These are phyloP conservation scores for Phrynosoma blainvillii DNA, from an alignment of 2,113 vertebrate genomes.

Conservation along the genomic window DNA sequence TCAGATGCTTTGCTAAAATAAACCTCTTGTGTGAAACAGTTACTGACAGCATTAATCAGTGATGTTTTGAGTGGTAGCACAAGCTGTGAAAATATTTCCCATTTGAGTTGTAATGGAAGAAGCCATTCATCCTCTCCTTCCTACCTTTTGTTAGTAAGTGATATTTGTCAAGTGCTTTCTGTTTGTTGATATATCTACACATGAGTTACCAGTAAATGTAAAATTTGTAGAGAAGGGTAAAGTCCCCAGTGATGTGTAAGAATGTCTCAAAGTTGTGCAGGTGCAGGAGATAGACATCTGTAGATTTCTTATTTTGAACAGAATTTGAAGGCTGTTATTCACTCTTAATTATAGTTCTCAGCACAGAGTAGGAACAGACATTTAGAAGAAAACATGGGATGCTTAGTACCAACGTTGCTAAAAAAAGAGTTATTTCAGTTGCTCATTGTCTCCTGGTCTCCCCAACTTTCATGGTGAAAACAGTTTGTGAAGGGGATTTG, in stretches of 20 bases:
- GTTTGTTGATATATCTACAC: rapidly evolving
- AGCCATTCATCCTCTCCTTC: conserved; percentile 79
- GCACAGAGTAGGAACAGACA: neutral
- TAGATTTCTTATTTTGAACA: neutral
- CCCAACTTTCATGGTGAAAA: too few species aligned
- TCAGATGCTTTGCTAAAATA: conserved; percentile 54
- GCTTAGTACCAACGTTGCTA: neutral
- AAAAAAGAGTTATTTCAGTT: neutral
- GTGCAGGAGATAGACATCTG: neutral
- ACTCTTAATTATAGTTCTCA: neutral
- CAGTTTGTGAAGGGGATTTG: neutral
- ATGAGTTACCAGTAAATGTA: neutral
- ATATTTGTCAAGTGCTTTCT: conserved; percentile 74
- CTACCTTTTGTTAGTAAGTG: conserved; percentile 77
- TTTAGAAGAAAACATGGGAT: neutral
- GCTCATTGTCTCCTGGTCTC: neutral
- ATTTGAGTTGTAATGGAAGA: conserved; percentile 72
- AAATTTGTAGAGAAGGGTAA: too few species aligned
- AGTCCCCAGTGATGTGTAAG: neutral
- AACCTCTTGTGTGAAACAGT: conserved; percentile 68
- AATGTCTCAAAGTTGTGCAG: neutral
- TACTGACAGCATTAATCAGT: conserved; percentile 61
- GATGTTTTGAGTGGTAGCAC: conserved; percentile 54
- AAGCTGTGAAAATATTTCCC: conserved; percentile 69
- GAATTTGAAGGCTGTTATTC: neutral